Evolutionary conservation across 2,888 invertebrate genomes (phyloP).

Genomic region (Amphipoea oculea): DNA sequence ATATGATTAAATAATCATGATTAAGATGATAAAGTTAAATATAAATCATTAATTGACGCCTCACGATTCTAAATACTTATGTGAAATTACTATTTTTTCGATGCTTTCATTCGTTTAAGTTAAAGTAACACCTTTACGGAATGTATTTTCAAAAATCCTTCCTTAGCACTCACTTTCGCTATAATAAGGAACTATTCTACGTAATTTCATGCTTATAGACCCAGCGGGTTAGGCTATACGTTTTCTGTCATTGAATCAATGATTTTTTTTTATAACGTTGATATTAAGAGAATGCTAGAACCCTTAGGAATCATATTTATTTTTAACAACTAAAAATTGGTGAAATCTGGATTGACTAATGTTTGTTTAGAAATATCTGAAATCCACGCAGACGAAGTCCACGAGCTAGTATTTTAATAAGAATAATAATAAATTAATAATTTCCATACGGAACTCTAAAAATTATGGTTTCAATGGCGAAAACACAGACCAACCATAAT

Average conservation of each 20-base stretch:
- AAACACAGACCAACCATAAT: conserved; percentile 13
- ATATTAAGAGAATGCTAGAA: background rate
- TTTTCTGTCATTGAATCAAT: background rate
- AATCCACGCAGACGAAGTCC: background rate
- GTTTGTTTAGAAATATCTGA: background rate
- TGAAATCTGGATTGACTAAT: background rate
- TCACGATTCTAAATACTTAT: background rate
- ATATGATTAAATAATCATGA: background rate
- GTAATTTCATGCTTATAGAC: background rate
- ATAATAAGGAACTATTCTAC: background rate
- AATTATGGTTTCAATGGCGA: conserved; percentile 21
- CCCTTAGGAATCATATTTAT: background rate
- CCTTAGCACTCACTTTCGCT: no score
- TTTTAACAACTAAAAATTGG: background rate
- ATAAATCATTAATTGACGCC: background rate
- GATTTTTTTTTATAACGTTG: background rate
- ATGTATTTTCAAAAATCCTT: no score
- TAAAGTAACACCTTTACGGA: no score
- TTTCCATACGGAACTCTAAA: background rate
- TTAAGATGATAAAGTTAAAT: no score
- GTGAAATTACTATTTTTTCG: background rate
- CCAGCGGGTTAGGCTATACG: background rate
- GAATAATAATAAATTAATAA: background rate
- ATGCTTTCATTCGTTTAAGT: no score
- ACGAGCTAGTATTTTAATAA: no score